phyloP scores from a whole-genome alignment of 2,797 vertebrate genomes.

The Mormyrus hasselquistii region DNA sequence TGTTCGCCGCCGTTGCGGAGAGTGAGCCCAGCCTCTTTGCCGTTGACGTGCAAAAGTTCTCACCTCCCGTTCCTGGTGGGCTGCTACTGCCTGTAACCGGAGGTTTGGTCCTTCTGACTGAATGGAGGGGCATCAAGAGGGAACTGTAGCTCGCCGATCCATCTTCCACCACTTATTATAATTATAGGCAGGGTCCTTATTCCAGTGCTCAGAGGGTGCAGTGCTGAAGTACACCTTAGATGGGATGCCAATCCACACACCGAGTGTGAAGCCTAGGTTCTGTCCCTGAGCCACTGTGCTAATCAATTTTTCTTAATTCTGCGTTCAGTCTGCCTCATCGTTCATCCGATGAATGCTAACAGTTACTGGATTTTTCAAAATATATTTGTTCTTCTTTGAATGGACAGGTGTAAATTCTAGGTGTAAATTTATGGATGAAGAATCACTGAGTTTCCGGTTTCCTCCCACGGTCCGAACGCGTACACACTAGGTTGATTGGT shows the following conservation, averaged over 20 bases:
- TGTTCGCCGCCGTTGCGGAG: not conserved
- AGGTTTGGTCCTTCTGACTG: not conserved
- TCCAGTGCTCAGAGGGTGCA: not conserved
- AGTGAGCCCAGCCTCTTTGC: not conserved
- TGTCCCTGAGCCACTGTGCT: not conserved
- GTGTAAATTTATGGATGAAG: not conserved
- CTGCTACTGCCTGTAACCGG: not conserved
- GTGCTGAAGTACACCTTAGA: not conserved
- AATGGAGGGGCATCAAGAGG: not conserved
- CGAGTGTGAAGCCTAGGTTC: not conserved
- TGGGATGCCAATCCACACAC: not conserved
- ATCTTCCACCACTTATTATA: not conserved
- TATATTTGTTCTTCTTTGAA: not conserved
- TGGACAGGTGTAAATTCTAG: not conserved
- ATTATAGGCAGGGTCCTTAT: not conserved
- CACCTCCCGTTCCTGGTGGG: not conserved
- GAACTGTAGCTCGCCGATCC: not conserved
- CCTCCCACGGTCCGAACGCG: too few relatives aligned
- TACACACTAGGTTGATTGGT: too few relatives aligned
- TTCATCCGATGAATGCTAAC: not conserved
- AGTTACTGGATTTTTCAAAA: not conserved
- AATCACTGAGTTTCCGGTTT: not conserved
- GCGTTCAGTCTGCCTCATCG: not conserved
- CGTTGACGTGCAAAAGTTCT: not conserved
- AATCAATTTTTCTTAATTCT: not conserved